Percentiles rank a stretch among this genome's conserved stretches.
These are phyloP conservation scores for Griposia aprilina DNA, from an alignment of 2,888 invertebrate species.

Conservation along the genomic window DNA sequence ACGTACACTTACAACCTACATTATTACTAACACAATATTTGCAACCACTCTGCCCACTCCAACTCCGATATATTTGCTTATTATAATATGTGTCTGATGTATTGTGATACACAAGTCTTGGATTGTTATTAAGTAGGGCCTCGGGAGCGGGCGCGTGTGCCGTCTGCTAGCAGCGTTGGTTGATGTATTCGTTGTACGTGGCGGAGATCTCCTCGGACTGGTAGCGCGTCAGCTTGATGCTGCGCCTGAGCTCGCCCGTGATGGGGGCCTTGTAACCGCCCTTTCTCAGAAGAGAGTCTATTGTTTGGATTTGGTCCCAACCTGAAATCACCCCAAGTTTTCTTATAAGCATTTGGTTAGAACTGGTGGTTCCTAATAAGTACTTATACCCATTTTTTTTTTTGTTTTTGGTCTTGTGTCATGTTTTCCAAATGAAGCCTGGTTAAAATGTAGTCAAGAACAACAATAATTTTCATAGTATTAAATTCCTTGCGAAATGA, in stretches of 20 bases:
- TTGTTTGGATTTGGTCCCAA: constrained; percentile 99
- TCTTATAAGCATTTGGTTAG: constrained; percentile 17
- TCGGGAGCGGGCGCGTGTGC: constrained; percentile 81
- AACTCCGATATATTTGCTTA: constrained; percentile 63
- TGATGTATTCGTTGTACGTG: constrained; percentile 95
- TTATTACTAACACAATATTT: constrained; percentile 77
- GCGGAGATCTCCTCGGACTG: constrained; percentile 98
- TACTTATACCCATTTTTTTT: constrained; percentile 53
- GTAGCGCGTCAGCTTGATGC: constrained; percentile 98
- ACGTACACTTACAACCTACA: constrained; percentile 84
- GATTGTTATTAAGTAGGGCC: constrained; percentile 53
- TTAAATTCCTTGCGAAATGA: background rate
- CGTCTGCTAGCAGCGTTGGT: constrained; percentile 94
- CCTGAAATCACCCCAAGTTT: constrained; percentile 91
- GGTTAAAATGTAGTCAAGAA: background rate
- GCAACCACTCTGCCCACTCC: constrained; percentile 69
- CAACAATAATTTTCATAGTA: background rate
- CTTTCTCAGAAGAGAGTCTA: constrained; percentile 98
- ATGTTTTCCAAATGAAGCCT: background rate
- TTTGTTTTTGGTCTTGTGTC: background rate
- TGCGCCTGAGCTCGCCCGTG: constrained; percentile 96
- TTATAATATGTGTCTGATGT: constrained; percentile 62
- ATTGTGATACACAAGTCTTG: constrained; percentile 66
- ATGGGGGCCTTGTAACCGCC: constrained; percentile 98
- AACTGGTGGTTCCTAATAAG: constrained; percentile 11